Evolutionary conservation across 2,113 vertebrate genomes (phyloP), one percentile per base, ranked within the genome.

Genomic region (Harpagus bidentatus): DNA sequence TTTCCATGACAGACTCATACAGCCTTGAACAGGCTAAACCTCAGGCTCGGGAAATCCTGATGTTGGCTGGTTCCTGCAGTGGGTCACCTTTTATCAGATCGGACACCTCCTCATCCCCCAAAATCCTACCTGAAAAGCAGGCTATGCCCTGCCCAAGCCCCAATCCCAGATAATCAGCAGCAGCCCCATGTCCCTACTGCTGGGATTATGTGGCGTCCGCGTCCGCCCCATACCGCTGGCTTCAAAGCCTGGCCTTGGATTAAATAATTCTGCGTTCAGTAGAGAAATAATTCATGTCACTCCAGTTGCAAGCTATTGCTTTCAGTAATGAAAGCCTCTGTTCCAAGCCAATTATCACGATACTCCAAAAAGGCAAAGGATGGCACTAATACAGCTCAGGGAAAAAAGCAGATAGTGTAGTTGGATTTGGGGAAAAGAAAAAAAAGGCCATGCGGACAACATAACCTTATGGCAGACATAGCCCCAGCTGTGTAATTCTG

Each of bases 281-380:
- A 56, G 32, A 21, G 40, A 91, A 93, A 82, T 93, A 95, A 93
- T 91, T 93, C 86, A 40, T 90, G 61, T 62, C 18, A 7, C 42
- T 79, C 48, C 8, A 9, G 26, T 79, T 67, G 69, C 9, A 3
- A 82, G 82, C 29, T 95, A 16, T 76, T 92, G 86, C 93, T 92
- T 72, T 95, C 19, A 18, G 67, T 90, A 82, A 93, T 40, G 36
- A 95, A 93, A 88, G 38, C 45, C 53, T 93, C 80, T 89, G 50
- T 92, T 95, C 90, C 88, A 86, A 88, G 92, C 93, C 93, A 96
- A 91, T 96, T 95, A 97, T 52, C 84, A 78, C 7, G 25, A 88
- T 82, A 77, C 29, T 86, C 90, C 25, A 11, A 61, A 94, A 93
- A 88, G 71, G 79, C 71, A 83, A 94, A 83, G 63, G 88, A 92